Conservation (phyloP, 2,797 vertebrate genomes). For the Tenualosa thibaudeaui region DNA sequence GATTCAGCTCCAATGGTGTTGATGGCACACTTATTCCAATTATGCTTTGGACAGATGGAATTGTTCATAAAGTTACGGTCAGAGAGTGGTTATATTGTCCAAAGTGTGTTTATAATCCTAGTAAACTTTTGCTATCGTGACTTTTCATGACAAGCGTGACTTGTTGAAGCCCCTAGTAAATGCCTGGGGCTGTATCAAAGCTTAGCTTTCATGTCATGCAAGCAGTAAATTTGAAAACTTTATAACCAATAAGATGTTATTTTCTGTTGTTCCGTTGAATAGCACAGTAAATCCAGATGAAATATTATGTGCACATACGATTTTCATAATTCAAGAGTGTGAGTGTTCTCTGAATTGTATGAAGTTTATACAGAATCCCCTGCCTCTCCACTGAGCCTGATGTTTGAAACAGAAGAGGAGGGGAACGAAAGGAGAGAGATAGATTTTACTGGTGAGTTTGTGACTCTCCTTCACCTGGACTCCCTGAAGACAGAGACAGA, state of each 20-base stretch:
- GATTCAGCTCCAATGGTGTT: constrained; percentile 21
- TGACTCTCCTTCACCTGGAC: constrained; percentile 2
- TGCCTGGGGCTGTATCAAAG: background rate
- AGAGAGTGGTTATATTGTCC: background rate
- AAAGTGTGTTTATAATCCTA: background rate
- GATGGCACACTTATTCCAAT: constrained; percentile 33
- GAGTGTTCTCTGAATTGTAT: background rate
- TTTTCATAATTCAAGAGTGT: background rate
- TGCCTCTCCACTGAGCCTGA: background rate
- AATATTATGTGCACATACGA: background rate
- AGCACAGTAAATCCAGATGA: constrained; percentile 6
- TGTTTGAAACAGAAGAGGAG: constrained; percentile 26
- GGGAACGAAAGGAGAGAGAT: constrained; percentile 29
- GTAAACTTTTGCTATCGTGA: background rate
- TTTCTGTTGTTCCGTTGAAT: background rate
- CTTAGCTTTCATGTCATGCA: background rate
- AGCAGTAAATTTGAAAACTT: constrained; percentile 3
- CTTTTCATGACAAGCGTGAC: background rate
- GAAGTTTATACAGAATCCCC: background rate
- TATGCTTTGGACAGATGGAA: background rate
- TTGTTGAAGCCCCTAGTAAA: background rate
- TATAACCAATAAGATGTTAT: constrained; percentile 16
- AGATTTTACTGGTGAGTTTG: constrained; percentile 18
- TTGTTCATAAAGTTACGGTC: background rate
- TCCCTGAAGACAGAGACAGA: constrained; percentile 26